A percentile compares a stretch with the other conserved stretches of the same genome.
phyloP scores from a whole-genome alignment of 2,797 vertebrate species.

The Catamblyrhynchus diadema region DNA sequence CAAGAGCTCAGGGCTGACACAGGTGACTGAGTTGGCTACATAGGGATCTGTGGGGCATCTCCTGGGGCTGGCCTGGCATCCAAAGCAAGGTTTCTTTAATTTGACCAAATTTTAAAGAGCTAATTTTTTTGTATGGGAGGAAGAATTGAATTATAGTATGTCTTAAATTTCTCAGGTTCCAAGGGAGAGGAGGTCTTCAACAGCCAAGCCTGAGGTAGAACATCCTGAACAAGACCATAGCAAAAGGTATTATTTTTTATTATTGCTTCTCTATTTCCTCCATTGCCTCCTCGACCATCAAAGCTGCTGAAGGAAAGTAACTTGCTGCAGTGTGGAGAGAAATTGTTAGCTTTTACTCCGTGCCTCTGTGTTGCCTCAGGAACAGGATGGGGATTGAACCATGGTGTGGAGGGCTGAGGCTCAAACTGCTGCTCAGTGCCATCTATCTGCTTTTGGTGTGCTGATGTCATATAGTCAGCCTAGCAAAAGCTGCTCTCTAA shows the following conservation, averaged over 20 bases:
- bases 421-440: neutral
- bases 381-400: neutral
- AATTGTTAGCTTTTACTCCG: neutral
- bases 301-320: neutral
- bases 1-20: neutral
- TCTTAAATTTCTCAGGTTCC: slow-evolving; percentile 83
- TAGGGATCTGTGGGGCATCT: rapidly evolving
- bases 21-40: neutral
- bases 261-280: neutral
- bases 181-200: slow-evolving; percentile 88
- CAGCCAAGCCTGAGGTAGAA: slow-evolving; percentile 87
- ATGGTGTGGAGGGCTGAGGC: neutral
- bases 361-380: neutral
- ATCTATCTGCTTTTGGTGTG: neutral
- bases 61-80: neutral
- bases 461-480: neutral
- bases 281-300: neutral
- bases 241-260: slow-evolving; percentile 85
- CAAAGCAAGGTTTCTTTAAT: neutral
- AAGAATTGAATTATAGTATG: neutral
- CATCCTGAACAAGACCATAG: slow-evolving; percentile 91
- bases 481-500: neutral
- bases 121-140: neutral
- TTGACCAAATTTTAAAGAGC: neutral
- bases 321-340: neutral